Evolutionary conservation across 2,888 invertebrate species (phyloP).

Genomic region (Metopia argyrocephala): DNA sequence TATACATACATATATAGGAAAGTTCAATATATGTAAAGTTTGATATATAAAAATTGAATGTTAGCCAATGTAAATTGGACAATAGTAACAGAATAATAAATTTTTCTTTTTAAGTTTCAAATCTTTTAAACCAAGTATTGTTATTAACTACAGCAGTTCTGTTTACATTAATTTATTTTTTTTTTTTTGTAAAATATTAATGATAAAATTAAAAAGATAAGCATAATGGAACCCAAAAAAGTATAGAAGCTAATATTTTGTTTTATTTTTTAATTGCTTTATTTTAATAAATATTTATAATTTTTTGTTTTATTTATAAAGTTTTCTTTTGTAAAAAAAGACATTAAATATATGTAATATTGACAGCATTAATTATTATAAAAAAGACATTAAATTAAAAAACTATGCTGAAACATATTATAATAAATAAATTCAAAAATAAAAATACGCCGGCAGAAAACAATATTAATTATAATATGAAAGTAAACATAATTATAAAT

Average conservation of each 20-base stretch:
- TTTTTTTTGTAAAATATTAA: slow-evolving; percentile 31
- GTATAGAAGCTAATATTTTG: slow-evolving; percentile 67
- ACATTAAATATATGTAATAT: slow-evolving; percentile 58
- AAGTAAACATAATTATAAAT: slow-evolving; percentile 32
- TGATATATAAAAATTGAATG: too few species aligned
- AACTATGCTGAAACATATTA: slow-evolving; percentile 65
- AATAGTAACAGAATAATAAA: too few species aligned
- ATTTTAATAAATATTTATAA: slow-evolving; percentile 31
- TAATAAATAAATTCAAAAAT: slow-evolving; percentile 54
- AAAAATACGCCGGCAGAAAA: slow-evolving; percentile 61
- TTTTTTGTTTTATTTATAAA: slow-evolving; percentile 14
- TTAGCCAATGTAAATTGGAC: too few species aligned
- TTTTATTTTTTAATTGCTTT: slow-evolving; percentile 32
- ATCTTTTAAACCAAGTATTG: slow-evolving; percentile 44
- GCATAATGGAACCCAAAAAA: slow-evolving; percentile 55
- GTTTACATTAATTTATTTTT: neutral
- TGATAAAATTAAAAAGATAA: slow-evolving; percentile 23
- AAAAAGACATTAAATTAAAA: slow-evolving; percentile 39
- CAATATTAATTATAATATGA: slow-evolving; percentile 62
- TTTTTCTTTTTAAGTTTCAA: slow-evolving; percentile 9
- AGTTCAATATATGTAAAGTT: too few species aligned
- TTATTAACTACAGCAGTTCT: too few species aligned
- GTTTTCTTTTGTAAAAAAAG: slow-evolving; percentile 52
- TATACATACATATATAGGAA: too few species aligned
- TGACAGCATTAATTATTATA: slow-evolving; percentile 61